Conservation (phyloP, 2,797 vertebrate species). For the Bucorvus abyssinicus region DNA sequence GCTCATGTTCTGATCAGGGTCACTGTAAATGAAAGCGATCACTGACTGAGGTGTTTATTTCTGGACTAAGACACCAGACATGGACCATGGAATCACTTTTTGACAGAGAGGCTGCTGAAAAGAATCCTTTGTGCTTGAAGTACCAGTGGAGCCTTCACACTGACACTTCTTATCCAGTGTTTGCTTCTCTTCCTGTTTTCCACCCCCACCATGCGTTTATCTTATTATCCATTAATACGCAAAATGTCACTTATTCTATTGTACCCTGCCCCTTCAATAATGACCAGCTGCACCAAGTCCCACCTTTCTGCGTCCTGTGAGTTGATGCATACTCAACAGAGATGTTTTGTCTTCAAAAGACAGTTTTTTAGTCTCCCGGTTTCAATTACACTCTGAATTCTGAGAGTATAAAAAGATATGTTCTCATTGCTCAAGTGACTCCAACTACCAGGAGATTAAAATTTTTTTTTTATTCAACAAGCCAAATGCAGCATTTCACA, state of each 20-base stretch:
- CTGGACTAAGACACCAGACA: background rate
- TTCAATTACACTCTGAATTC: background rate
- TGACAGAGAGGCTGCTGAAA: background rate
- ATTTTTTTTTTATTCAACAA: background rate
- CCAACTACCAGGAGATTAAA: background rate
- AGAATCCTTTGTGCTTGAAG: background rate
- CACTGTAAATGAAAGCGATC: background rate
- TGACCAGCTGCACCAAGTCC: background rate
- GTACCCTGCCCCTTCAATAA: background rate
- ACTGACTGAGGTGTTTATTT: background rate
- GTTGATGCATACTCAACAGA: background rate
- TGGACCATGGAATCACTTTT: background rate
- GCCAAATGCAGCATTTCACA: background rate
- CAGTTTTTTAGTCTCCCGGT: background rate
- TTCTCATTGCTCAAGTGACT: background rate
- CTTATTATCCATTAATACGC: background rate
- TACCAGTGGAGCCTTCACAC: background rate
- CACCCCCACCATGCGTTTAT: background rate
- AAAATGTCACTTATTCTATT: background rate
- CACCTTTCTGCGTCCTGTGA: background rate
- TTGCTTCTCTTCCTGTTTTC: background rate
- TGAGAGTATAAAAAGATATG: slow-evolving; percentile 5
- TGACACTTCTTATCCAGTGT: background rate
- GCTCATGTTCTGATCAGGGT: background rate
- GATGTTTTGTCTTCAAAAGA: background rate